Base-by-base conservation (phyloP, 2,113 vertebrate species). In the Butorides virescens region DNA sequence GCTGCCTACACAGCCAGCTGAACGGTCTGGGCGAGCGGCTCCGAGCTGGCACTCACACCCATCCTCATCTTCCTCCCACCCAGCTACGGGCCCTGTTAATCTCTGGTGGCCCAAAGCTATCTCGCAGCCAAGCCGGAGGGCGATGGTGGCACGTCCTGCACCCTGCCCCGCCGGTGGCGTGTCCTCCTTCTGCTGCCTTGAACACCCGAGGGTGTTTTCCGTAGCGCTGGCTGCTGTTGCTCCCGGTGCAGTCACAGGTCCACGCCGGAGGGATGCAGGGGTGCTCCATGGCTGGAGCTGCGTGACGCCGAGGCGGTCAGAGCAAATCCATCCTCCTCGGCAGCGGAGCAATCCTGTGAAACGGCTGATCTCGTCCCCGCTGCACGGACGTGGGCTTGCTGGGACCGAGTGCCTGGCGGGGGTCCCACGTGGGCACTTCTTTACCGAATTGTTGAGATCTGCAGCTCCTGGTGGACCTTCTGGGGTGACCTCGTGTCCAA, bases 281-380 rank as follows among this genome's bases (percentile, higher is more conserved):
- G 6, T 70, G 70, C 32, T 77, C 25, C 2, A 1, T 23, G 73
- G 68, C 17, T 55, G 77, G 49, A 76, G 66, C 32, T 34, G 44
- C 5, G 12, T 0, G 8, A 49, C 44, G 49, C 63, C 0, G 5
- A 61, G 59, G 53, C 0, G 4, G 49, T 20, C 4, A 0, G 61
- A 81, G 61, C 52, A 68, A 84, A 89, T 80, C 56, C 42, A 30
- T 62, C 47, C 66, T 90, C 58, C 62, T 67, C 42, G 5, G 2
- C 65, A 80, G 29, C 0, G 2, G 52, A 72, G 14, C 7, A 3
- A 25, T 46, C 47, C 72, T 1, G 3, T 13, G 46, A 62, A 44
- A 13, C 0, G 37, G 58, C 29, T 22, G 79, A 36, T 71, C 62
- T 16, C n/a, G n/a, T n/a, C n/a, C n/a, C n/a, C n/a, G n/a, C n/a